Conservation (phyloP, 2,888 invertebrate species). For the Chelonus formosanus region DNA sequence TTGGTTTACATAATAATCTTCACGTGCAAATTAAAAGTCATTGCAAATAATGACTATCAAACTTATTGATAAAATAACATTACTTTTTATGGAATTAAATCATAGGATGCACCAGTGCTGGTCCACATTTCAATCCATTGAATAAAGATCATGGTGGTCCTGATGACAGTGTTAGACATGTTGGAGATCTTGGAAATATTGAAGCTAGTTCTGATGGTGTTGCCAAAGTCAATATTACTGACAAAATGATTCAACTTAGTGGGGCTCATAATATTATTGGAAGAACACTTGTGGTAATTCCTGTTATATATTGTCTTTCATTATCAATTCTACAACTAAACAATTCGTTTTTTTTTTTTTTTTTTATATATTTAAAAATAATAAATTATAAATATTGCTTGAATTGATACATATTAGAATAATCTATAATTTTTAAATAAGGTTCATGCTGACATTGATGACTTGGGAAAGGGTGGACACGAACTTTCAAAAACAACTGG, state of each 20-base stretch:
- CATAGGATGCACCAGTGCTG: slow-evolving; percentile 85
- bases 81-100: background rate
- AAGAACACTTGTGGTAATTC: slow-evolving; percentile 77
- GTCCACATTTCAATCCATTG: slow-evolving; percentile 90
- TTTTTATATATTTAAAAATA: background rate
- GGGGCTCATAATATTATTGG: slow-evolving; percentile 84
- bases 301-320: slow-evolving; percentile 2
- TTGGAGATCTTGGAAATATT: slow-evolving; percentile 91
- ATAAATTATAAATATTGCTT: slow-evolving; percentile 12
- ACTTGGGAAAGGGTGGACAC: slow-evolving; percentile 91
- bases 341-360: background rate
- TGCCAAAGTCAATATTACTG: slow-evolving; percentile 73
- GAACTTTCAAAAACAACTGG: slow-evolving; percentile 93
- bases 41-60: too few relatives aligned
- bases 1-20: too few relatives aligned
- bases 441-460: slow-evolving; percentile 92
- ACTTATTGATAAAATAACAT: background rate
- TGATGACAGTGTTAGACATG: slow-evolving; percentile 76
- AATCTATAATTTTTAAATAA: slow-evolving; percentile 31
- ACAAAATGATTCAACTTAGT: slow-evolving; percentile 72
- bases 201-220: slow-evolving; percentile 72
- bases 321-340: background rate
- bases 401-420: background rate
- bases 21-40: too few relatives aligned
- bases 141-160: slow-evolving; percentile 87